phyloP scores from a whole-genome alignment of 2,113 vertebrate species.

The Platanista minor region DNA sequence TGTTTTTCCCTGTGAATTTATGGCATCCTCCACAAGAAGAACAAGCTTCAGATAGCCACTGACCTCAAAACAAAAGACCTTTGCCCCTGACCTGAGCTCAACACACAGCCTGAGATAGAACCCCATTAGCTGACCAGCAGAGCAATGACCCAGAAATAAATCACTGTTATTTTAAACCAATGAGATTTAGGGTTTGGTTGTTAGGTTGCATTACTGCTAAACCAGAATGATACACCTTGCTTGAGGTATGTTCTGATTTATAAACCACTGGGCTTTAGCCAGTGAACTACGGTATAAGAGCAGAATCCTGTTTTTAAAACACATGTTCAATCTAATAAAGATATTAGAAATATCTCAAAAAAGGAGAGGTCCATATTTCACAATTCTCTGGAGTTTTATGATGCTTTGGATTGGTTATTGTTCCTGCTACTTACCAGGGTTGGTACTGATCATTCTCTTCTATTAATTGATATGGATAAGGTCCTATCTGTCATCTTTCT shows the following conservation, averaged over 20 bases:
- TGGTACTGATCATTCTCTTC: not conserved
- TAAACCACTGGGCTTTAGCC: not conserved
- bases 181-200: not conserved
- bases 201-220: not conserved
- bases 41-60: not conserved
- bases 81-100: not conserved
- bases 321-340: not conserved
- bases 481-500: not conserved
- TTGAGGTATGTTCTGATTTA: not conserved
- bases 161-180: not conserved
- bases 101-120: not conserved
- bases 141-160: not conserved
- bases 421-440: not conserved
- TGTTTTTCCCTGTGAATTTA: not conserved
- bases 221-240: not conserved
- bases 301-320: not conserved
- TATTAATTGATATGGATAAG: not conserved
- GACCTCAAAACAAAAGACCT: not conserved
- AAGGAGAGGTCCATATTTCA: not conserved
- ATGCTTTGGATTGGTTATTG: not conserved
- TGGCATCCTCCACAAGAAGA: not conserved
- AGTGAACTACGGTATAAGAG: not conserved
- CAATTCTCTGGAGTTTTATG: not conserved
- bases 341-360: not conserved
- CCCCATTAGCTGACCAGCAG: not conserved